Evolutionary conservation across 1,140 invertebrate genomes (phyloP).

Genomic region (Hycleus phaleratus): DNA sequence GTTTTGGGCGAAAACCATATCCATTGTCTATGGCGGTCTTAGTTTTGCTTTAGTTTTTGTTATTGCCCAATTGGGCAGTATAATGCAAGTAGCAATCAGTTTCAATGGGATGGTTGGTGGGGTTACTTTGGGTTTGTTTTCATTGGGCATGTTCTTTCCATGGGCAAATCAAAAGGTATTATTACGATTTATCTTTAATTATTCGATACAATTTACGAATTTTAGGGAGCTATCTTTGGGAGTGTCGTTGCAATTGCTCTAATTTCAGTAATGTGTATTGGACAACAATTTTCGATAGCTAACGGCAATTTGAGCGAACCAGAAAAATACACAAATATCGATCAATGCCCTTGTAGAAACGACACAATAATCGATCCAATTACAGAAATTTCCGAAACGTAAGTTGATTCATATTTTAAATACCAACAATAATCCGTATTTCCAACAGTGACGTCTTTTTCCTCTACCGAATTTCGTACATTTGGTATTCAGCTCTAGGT

Average conservation of each 20-base stretch:
- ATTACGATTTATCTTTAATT: not conserved
- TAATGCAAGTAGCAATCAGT: conserved; percentile 76
- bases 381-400: not conserved
- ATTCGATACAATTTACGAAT: not conserved
- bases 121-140: conserved; percentile 75
- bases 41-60: conserved; percentile 67
- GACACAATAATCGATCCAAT: not conserved
- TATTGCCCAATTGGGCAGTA: conserved; percentile 68
- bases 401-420: not conserved
- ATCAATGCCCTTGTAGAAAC: conserved; percentile 42
- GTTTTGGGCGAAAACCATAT: conserved; percentile 53
- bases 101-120: conserved; percentile 86
- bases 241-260: conserved; percentile 52
- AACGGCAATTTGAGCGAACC: conserved; percentile 43
- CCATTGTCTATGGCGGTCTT: conserved; percentile 52
- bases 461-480: conserved; percentile 59
- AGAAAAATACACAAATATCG: conserved; percentile 42
- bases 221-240: conserved; percentile 56
- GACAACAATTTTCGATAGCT: conserved; percentile 55
- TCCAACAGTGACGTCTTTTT: conserved; percentile 34
- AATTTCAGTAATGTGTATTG: conserved; percentile 66
- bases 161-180: conserved; percentile 68
- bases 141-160: conserved; percentile 81
- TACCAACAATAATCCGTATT: not conserved
- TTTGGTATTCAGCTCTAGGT: conserved; percentile 66